Evolutionary conservation across 2,797 vertebrate species (phyloP), one percentile per base, ranked within the genome.

Genomic region (Dermochelys coriacea): DNA sequence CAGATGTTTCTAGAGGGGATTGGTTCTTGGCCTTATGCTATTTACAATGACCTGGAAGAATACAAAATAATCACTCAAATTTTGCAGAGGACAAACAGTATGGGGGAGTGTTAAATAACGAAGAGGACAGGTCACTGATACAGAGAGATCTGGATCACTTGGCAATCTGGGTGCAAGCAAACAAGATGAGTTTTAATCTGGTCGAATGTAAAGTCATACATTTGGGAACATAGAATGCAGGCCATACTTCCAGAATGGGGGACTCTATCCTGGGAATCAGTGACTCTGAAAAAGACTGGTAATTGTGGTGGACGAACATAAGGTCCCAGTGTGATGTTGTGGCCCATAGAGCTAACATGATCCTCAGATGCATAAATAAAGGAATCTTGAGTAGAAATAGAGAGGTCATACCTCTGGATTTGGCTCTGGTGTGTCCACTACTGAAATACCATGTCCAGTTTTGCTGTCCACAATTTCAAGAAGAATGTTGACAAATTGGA

Each of bases 381-480:
- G 41, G 64, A 75, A 45, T 47, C 12, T 37, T 19, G 14, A 47
- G 74, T 47, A 75, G 74, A 74, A 75, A 29, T 9, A 29, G 14
- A 75, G 74, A 47, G 74, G 45, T 75, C 37, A 12, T 47, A 41
- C 37, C 10, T 6, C 21, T 41, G 68, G n/a, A 10, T 41, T 71
- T 29, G 74, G 45, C 74, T 37, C 19, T 51, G 54, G 92, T 27
- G 82, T 91, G 91, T 57, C 52, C 41, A 29, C 52, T 57, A 77
- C 91, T 71, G 25, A 1, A 2, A 23, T 23, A 5, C 2, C 2
- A 31, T 0, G 1, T 23, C 23, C 41, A 27, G 2, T 1, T 2
- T 5, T 15, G 1, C 0, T 0, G 27, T 4, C 4, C 0, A 0
- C 21, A 29, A 9, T 75, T 51, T 31, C 80, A 4, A 23, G 23